phyloP scores from a whole-genome alignment of 2,888 invertebrate genomes.

The Clostera curtula region DNA sequence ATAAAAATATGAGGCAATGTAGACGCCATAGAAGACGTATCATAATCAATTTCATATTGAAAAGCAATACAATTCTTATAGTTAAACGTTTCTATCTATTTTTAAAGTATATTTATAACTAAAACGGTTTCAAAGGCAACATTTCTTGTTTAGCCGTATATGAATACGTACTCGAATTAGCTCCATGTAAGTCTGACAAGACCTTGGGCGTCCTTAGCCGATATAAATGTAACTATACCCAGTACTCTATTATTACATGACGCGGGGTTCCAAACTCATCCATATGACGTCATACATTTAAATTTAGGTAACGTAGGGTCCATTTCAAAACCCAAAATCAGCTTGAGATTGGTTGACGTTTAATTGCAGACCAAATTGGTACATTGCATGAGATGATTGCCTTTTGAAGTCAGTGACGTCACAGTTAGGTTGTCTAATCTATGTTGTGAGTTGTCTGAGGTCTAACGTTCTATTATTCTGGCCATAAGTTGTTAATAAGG shows the following conservation, averaged over 20 bases:
- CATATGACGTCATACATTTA: slow-evolving; percentile 47
- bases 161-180: slow-evolving; percentile 23
- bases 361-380: slow-evolving; percentile 21
- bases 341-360: slow-evolving; percentile 21
- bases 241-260: slow-evolving; percentile 45
- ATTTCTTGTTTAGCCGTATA: slow-evolving; percentile 37
- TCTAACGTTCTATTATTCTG: slow-evolving; percentile 2
- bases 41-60: too few species aligned
- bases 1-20: too few species aligned
- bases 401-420: slow-evolving; percentile 9
- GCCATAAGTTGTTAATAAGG: slow-evolving; percentile 14
- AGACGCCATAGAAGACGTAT: too few species aligned
- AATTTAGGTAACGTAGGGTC: slow-evolving; percentile 29
- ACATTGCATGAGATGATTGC: slow-evolving; percentile 12
- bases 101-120: too few species aligned
- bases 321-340: slow-evolving; percentile 23
- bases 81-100: too few species aligned
- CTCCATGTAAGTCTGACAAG: slow-evolving; percentile 38
- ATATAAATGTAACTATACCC: slow-evolving; percentile 47
- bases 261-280: slow-evolving; percentile 55
- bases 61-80: too few species aligned
- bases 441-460: slow-evolving; percentile 5
- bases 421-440: slow-evolving; percentile 3
- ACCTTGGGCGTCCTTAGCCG: slow-evolving; percentile 50
- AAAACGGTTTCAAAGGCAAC: too few species aligned